phyloP scores from a whole-genome alignment of 2,888 invertebrate genomes.

The Autographa gamma region DNA sequence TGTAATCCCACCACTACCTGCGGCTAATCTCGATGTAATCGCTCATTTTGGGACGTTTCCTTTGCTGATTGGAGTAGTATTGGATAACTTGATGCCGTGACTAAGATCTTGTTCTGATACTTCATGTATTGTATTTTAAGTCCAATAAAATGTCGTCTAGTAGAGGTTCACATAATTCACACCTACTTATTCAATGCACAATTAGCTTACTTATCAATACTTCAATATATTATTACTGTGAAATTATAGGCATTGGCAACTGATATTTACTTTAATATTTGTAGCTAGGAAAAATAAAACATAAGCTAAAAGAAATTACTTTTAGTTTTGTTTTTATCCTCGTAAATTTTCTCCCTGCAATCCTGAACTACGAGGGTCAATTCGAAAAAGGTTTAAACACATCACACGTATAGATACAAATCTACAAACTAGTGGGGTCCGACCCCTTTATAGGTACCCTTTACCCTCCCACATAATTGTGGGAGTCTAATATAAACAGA shows the following conservation, averaged over 20 bases:
- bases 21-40: slow-evolving; percentile 49
- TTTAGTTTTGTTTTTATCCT: neutral
- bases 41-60: slow-evolving; percentile 35
- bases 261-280: too few relatives aligned
- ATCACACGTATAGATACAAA: slow-evolving; percentile 7
- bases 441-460: neutral
- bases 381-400: slow-evolving; percentile 6
- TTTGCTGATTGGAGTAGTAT: slow-evolving; percentile 27
- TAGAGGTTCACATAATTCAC: too few relatives aligned
- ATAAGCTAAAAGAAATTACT: neutral
- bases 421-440: slow-evolving; percentile 1
- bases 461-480: slow-evolving; percentile 10
- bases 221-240: too few relatives aligned
- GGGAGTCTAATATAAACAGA: slow-evolving; percentile 26
- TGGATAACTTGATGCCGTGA: neutral
- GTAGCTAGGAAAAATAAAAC: neutral
- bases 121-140: too few relatives aligned
- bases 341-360: slow-evolving; percentile 1
- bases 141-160: too few relatives aligned
- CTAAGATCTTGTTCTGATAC: too few relatives aligned
- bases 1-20: slow-evolving; percentile 50
- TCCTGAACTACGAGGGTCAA: slow-evolving; percentile 1
- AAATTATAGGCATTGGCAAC: too few relatives aligned
- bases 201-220: too few relatives aligned
- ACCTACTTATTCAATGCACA: too few relatives aligned